Evolutionary conservation across 2,888 invertebrate species (phyloP).

Genomic region (Sepiola atlantica): DNA sequence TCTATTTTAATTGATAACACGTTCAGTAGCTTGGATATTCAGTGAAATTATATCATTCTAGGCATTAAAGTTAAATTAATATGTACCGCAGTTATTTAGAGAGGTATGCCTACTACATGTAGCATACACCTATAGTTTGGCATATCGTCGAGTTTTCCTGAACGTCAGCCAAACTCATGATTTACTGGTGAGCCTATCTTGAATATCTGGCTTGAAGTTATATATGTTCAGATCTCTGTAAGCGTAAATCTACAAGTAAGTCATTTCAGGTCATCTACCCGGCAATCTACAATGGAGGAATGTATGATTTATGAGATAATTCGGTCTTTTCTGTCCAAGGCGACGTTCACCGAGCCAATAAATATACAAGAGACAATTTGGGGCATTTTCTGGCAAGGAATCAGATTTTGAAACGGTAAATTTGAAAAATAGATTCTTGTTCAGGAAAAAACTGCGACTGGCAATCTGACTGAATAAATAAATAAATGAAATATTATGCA

Average conservation of each 20-base stretch:
- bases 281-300: background rate
- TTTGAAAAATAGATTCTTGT: no score
- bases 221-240: background rate
- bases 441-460: no score
- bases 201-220: background rate
- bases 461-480: no score
- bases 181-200: background rate
- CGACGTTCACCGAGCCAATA: background rate
- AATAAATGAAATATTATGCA: no score
- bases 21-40: no score
- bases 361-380: background rate
- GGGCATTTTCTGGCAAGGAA: background rate
- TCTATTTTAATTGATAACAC: no score
- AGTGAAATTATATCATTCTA: no score
- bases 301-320: background rate
- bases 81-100: no score
- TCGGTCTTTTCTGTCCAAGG: background rate
- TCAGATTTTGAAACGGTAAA: background rate
- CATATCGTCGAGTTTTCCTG: background rate
- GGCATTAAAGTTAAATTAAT: no score
- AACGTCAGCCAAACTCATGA: background rate
- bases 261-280: background rate
- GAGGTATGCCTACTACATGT: background rate
- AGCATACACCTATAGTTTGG: background rate
- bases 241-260: background rate